These are phyloP conservation scores for Eupeodes corollae DNA, from an alignment of 1,140 invertebrate genomes.

Conservation along the genomic window DNA sequence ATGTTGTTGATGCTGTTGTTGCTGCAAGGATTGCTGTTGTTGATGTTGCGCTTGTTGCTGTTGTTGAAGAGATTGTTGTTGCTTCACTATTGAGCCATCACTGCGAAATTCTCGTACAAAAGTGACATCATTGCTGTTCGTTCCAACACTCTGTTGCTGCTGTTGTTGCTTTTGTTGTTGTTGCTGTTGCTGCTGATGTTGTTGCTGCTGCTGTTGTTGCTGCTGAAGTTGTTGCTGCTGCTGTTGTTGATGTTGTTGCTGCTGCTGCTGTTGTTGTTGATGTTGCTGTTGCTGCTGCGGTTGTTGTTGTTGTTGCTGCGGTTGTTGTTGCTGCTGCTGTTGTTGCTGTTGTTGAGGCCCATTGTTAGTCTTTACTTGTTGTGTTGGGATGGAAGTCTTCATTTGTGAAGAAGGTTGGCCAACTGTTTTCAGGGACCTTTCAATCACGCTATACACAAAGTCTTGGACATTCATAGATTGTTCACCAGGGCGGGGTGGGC, in stretches of 20 bases:
- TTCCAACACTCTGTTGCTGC: not conserved
- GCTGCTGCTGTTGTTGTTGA: not conserved
- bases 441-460: slow-evolving; percentile 26
- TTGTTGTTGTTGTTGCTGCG: slow-evolving; percentile 4
- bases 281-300: too few species aligned
- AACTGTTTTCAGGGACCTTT: slow-evolving; percentile 27
- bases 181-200: slow-evolving; percentile 6
- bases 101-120: slow-evolving; percentile 44
- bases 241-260: slow-evolving; percentile 3
- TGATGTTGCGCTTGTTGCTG: not conserved
- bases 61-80: slow-evolving; percentile 12
- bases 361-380: slow-evolving; percentile 10
- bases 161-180: too few species aligned
- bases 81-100: slow-evolving; percentile 18
- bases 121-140: slow-evolving; percentile 34
- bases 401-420: slow-evolving; percentile 38
- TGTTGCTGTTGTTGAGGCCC: slow-evolving; percentile 22
- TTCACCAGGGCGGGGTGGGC: slow-evolving; percentile 25
- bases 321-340: slow-evolving; percentile 17
- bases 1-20: too few species aligned
- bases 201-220: slow-evolving; percentile 31
- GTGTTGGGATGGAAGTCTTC: slow-evolving; percentile 10
- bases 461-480: slow-evolving; percentile 29
- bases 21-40: too few species aligned
- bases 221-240: too few species aligned